These are phyloP conservation scores for Fulmarus glacialis DNA, from an alignment of 2,113 vertebrate genomes.

Conservation along the genomic window DNA sequence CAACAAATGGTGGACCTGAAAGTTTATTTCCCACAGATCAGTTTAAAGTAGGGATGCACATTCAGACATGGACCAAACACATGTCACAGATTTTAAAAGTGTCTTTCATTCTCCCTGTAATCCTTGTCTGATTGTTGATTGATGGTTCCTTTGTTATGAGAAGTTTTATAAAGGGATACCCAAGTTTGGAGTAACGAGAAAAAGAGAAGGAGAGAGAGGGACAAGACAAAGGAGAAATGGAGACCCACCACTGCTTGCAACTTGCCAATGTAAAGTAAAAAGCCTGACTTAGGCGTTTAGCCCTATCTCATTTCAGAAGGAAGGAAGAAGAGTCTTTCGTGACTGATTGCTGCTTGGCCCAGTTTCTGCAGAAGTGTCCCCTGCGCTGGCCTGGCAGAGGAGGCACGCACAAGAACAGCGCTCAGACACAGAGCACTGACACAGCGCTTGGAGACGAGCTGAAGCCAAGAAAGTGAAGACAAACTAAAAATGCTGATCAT, in stretches of 20 bases:
- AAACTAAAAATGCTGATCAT: neutral
- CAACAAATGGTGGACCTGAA: neutral
- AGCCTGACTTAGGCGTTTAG: neutral
- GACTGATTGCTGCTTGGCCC: neutral
- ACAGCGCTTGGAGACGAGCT: neutral
- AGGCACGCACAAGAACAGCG: fast-evolving
- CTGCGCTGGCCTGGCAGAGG: neutral
- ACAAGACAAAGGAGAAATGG: neutral
- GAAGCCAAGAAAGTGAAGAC: neutral
- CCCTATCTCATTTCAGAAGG: neutral
- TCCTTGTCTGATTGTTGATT: neutral
- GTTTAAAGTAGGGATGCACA: neutral
- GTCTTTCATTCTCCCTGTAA: neutral
- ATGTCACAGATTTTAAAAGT: neutral
- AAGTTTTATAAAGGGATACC: neutral
- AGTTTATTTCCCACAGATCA: neutral
- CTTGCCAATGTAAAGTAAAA: neutral
- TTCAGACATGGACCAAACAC: neutral
- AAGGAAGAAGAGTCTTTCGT: neutral
- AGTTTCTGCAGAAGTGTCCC: neutral
- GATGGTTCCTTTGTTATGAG: neutral
- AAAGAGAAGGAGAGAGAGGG: neutral
- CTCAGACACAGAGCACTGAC: neutral
- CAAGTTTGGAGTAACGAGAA: neutral
- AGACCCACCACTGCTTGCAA: neutral